A percentile compares a stretch with the other conserved stretches of the same genome.
These are phyloP conservation scores for Camponotus floridanus DNA, from an alignment of 1,140 invertebrate genomes.

Conservation along the genomic window DNA sequence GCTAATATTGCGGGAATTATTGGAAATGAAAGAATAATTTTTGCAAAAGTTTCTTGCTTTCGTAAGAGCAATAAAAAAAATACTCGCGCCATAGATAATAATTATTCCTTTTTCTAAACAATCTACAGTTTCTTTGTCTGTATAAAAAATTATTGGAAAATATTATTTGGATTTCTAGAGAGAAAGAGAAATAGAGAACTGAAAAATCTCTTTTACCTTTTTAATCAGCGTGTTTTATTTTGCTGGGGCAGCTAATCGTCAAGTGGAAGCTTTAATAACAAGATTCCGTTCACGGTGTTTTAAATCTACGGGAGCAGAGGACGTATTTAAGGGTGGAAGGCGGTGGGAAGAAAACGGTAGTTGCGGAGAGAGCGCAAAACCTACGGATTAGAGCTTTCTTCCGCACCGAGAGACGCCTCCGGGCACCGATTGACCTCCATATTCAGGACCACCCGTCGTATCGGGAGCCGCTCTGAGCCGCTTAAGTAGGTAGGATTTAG, in stretches of 20 bases:
- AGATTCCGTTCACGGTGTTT: not conserved
- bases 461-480: constrained; percentile 75
- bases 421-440: constrained; percentile 80
- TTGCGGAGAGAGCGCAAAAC: constrained; percentile 61
- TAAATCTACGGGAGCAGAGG: constrained; percentile 12
- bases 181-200: not conserved
- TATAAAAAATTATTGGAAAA: not conserved
- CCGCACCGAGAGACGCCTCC: constrained; percentile 66
- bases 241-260: not conserved
- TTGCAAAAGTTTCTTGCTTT: not conserved
- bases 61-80: not conserved
- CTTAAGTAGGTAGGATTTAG: constrained; percentile 77
- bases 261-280: not conserved
- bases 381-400: constrained; percentile 79
- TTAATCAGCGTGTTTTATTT: not conserved
- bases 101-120: not conserved
- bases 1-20: not conserved
- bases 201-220: not conserved
- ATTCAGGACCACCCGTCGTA: constrained; percentile 71
- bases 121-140: too few species aligned
- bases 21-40: not conserved
- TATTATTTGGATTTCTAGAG: too few species aligned
- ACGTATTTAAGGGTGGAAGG: not conserved
- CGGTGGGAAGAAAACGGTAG: constrained; percentile 3
- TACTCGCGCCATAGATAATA: not conserved